Evolutionary conservation across 1,140 invertebrate genomes (phyloP), one percentile per base, ranked within the genome.

Genomic region (Heliconius himera): DNA sequence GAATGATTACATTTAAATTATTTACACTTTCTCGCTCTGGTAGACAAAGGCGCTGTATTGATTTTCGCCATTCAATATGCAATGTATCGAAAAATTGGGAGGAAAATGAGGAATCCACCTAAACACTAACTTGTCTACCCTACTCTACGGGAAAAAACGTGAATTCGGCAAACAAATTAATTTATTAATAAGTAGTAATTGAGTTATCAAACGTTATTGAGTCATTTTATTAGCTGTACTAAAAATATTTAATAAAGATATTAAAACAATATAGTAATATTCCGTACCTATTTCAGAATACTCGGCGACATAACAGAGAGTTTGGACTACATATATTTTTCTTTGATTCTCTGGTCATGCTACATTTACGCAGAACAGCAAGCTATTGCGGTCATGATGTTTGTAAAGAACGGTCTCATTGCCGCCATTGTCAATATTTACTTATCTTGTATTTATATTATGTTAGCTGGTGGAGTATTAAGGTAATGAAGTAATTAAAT

Each of bases 311-410:
- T 96, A 74, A 86, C 94, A 6, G 91, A 95, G 66, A 89, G 88
- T 36, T 22, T 95, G 73, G 95, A 96, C 78, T 96, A 95, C 89
- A 46, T 96, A 1, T 96, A 96, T 85, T 96, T 97, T 80, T 94
- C 95, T 8, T 90, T 96, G n/a, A 95, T 96, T 1, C 92, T 99
- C 0, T 97, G 97, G 96, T 96, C 97, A 1, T 97, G 97, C 86
- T 98, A 97, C 88, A 95, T 98, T 0, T 96, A 98, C 77, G 96
- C 97, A 0, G 98, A 99, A 87, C 98, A 99, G 87, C 96, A 98
- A 80, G 96, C 97, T 0, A 96, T 98, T 41, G 96, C 97, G 0
- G 95, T 98, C 41, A 95, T 98, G 83, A 97, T 98, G 96, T 95
- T 98, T 9, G 95, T 98, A 0, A 98, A 97, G 86, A 96, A 96